Percentiles rank a stretch among this genome's conserved stretches.
Evolutionary conservation across 2,113 vertebrate genomes (phyloP).

Genomic region (Perca fluviatilis): DNA sequence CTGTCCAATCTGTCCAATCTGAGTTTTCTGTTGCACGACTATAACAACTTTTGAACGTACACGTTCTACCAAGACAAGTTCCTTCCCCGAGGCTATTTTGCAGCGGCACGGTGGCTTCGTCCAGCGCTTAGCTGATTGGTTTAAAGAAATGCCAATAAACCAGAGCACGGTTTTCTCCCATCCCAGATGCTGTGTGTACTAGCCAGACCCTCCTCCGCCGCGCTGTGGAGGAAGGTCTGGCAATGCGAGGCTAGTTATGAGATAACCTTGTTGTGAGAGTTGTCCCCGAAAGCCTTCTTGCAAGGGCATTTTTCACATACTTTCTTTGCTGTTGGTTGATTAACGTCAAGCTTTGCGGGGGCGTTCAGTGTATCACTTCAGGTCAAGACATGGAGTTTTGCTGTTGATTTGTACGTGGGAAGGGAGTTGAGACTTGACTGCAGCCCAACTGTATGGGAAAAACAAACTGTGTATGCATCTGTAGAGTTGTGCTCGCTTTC

Average conservation of each 20-base stretch:
- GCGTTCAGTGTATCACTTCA: background rate
- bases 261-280: background rate
- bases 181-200: too few relatives aligned
- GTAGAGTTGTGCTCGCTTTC: background rate
- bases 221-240: too few relatives aligned
- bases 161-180: too few relatives aligned
- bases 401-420: background rate
- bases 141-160: too few relatives aligned
- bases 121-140: too few relatives aligned
- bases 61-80: too few relatives aligned
- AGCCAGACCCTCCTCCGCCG: too few relatives aligned
- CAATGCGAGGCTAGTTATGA: background rate
- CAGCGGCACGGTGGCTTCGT: too few relatives aligned
- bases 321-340: background rate
- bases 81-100: too few relatives aligned
- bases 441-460: constrained; percentile 8
- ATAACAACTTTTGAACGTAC: too few relatives aligned
- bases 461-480: background rate
- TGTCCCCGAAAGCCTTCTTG: background rate
- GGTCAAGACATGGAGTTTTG: background rate
- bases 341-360: background rate
- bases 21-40: too few relatives aligned
- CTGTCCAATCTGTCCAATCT: too few relatives aligned
- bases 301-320: background rate
- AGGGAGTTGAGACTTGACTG: background rate